Evolutionary conservation across 2,797 vertebrate genomes (phyloP), one percentile per base, ranked within the genome.

Genomic region (Epinephelus malabaricus): DNA sequence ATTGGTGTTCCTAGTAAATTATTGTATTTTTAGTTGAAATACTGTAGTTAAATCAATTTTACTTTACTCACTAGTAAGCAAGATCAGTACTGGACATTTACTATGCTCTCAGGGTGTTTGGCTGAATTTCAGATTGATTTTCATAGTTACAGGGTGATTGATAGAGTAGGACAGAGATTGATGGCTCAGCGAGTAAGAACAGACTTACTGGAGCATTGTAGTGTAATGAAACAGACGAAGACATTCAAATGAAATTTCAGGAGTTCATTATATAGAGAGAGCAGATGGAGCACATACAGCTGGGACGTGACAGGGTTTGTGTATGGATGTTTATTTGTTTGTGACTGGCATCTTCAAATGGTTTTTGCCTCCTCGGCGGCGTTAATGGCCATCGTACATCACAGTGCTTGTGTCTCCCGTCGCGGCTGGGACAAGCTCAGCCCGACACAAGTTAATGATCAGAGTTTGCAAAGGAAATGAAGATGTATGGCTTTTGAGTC

Each of bases 361-460:
- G 61, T 47, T 88, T 86, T 64, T 61, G 80, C 81, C 79, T 90
- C 88, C 92, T 89, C 70, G 4, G 76, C 81, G 86, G 83, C 55
- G 3, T 78, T 92, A 92, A 95, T 93, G 88, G 77, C 69, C 51
- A 38, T 92, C 91, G 67, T 96, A 89, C 90, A 95, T 95, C 93
- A 95, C 70, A 53, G 78, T 69, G 81, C 87, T 73, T 76, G 79
- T 56, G 73, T 79, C 83, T 90, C 79, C 87, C 17, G 59, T 76
- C 11, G 81, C 21, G 76, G 78, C 70, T 46, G 66, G 79, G 87
- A 93, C 77, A 87, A 86, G 84, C 73, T 13, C 81, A 85, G 76
- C 79, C 71, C 64, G 15, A 76, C 84, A 64, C 50, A 49, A 88
- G 85, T 89, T 95, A 93, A 94, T 92, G 92, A 94, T 88, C 85